A percentile compares a stretch with the other conserved stretches of the same genome.
These are phyloP conservation scores for Hiodon tergisus DNA, from an alignment of 2,113 vertebrate genomes.

Conservation along the genomic window DNA sequence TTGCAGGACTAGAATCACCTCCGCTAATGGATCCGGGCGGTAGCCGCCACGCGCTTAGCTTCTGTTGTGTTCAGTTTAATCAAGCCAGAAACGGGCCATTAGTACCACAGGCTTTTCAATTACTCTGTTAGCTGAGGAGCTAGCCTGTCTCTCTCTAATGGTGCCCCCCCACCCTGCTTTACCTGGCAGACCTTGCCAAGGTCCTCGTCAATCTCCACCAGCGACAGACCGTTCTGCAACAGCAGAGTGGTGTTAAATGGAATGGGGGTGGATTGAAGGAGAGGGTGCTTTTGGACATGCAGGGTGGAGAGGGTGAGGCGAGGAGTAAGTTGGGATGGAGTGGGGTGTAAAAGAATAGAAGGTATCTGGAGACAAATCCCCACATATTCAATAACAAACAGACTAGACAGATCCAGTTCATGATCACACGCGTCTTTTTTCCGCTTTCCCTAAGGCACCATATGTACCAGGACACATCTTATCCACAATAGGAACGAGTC, in stretches of 20 bases:
- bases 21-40: too few species aligned
- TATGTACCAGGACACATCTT: too few species aligned
- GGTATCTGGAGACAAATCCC: conserved; percentile 1
- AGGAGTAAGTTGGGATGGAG: background rate
- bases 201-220: conserved; percentile 75
- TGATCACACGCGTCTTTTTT: too few species aligned
- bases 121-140: too few species aligned
- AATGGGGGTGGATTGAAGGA: background rate
- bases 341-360: background rate
- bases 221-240: conserved; percentile 82
- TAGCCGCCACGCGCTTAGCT: too few species aligned
- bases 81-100: too few species aligned
- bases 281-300: background rate
- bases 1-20: background rate
- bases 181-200: conserved; percentile 76
- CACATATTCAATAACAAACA: background rate
- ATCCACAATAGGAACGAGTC: too few species aligned
- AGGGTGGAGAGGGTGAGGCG: background rate
- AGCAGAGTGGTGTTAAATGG: conserved; percentile 55
- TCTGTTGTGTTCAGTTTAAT: too few species aligned
- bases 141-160: too few species aligned
- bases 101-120: too few species aligned
- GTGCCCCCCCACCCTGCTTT: conserved; percentile 50
- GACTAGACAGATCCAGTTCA: background rate
- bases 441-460: too few species aligned